phyloP scores from a whole-genome alignment of 2,113 vertebrate species.

The Tapirus terrestris region DNA sequence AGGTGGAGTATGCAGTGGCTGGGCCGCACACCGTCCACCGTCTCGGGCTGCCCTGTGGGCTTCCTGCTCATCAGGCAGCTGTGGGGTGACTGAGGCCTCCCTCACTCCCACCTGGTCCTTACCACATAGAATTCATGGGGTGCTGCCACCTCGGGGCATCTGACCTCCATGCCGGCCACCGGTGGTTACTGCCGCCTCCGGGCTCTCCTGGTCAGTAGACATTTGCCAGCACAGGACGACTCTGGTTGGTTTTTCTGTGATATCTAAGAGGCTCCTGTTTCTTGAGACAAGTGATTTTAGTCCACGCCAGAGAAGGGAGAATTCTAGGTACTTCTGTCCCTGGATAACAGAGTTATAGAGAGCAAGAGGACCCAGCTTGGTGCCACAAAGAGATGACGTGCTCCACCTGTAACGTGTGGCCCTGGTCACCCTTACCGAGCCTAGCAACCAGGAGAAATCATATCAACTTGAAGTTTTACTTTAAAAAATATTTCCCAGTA shows the following conservation, averaged over 20 bases:
- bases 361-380: no score
- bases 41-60: background rate
- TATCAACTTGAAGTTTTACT: background rate
- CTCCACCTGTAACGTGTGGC: background rate
- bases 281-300: background rate
- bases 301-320: background rate
- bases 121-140: background rate
- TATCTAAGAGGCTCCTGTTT: background rate
- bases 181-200: no score
- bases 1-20: background rate
- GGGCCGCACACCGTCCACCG: no score
- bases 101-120: background rate
- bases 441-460: background rate
- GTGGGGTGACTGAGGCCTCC: background rate
- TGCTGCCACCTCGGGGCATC: background rate
- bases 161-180: background rate
- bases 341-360: background rate
- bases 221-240: no score
- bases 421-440: accelerated
- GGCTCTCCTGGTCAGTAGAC: no score
- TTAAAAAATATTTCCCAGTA: background rate
- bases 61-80: background rate
- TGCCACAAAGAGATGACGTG: accelerated
- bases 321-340: background rate
- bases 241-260: background rate